These are phyloP conservation scores for Pionites leucogaster DNA, from an alignment of 2,113 vertebrate genomes.

Conservation along the genomic window DNA sequence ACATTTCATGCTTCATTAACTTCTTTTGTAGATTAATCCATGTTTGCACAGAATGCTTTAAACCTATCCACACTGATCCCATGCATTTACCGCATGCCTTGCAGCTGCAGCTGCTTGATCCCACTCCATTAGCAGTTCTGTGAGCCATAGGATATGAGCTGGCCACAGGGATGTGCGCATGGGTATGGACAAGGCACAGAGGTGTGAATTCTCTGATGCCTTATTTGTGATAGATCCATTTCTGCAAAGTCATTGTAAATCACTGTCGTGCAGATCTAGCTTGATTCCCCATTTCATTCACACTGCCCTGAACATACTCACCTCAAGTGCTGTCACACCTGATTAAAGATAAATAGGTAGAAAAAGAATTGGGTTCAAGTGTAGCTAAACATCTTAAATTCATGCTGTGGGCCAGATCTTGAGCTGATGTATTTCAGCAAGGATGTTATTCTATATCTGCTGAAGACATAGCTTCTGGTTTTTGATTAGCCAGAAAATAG, in stretches of 20 bases:
- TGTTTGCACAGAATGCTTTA: neutral
- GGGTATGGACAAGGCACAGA: neutral
- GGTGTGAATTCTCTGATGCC: neutral
- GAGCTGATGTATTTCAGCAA: slow-evolving; percentile 19
- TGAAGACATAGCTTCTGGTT: slow-evolving; percentile 47
- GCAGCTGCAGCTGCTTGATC: neutral
- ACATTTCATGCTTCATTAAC: neutral
- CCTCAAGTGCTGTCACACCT: neutral
- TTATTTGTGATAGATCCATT: neutral
- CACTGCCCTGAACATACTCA: neutral
- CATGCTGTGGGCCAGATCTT: neutral
- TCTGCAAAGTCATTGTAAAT: neutral
- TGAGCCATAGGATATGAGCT: neutral
- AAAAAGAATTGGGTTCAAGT: neutral
- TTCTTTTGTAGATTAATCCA: neutral
- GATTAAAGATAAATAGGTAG: neutral
- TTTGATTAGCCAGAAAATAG: slow-evolving; percentile 44
- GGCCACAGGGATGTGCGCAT: fast-evolving
- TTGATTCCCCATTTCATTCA: neutral
- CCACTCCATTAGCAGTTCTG: neutral
- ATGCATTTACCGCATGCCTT: fast-evolving
- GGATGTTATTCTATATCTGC: slow-evolving; percentile 45
- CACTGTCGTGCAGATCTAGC: neutral
- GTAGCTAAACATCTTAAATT: neutral
- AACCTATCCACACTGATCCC: neutral